These are phyloP conservation scores for Oenanthe oenanthe DNA, from an alignment of 2,113 vertebrate species.

Conservation along the genomic window DNA sequence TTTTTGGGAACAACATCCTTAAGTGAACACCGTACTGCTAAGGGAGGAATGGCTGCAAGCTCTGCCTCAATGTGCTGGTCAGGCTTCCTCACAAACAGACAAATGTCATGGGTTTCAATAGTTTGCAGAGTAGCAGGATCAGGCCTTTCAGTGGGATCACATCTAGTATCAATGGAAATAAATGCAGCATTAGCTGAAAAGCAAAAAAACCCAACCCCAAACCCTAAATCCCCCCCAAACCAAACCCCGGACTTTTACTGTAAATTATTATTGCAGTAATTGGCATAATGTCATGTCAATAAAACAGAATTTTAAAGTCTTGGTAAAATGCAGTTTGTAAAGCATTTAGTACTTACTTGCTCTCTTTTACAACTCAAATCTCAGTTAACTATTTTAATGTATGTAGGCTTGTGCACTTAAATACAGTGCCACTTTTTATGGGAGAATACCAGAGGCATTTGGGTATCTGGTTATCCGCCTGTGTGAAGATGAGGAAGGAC, in stretches of 20 bases:
- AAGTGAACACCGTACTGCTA: conserved; percentile 86
- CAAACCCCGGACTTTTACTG: not conserved
- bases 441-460: not conserved
- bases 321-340: not conserved
- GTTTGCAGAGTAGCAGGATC: not conserved
- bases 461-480: not conserved
- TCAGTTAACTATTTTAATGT: not conserved
- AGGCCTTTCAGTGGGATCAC: not conserved
- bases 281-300: not conserved
- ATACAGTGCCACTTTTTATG: not conserved
- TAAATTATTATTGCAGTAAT: not conserved
- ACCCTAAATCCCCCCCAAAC: not conserved
- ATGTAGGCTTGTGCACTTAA: not conserved
- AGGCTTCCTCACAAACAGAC: conserved; percentile 77
- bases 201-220: not conserved
- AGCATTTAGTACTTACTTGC: accelerated
- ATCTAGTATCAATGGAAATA: conserved; percentile 33
- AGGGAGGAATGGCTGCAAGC: conserved; percentile 73
- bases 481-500: not conserved
- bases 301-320: not conserved
- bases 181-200: not conserved
- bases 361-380: not conserved
- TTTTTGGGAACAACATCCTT: conserved; percentile 88
- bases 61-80: conserved; percentile 43
- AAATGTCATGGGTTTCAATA: conserved; percentile 51